Conservation (phyloP, 2,113 vertebrate genomes). For the Lamprotornis superbus region DNA sequence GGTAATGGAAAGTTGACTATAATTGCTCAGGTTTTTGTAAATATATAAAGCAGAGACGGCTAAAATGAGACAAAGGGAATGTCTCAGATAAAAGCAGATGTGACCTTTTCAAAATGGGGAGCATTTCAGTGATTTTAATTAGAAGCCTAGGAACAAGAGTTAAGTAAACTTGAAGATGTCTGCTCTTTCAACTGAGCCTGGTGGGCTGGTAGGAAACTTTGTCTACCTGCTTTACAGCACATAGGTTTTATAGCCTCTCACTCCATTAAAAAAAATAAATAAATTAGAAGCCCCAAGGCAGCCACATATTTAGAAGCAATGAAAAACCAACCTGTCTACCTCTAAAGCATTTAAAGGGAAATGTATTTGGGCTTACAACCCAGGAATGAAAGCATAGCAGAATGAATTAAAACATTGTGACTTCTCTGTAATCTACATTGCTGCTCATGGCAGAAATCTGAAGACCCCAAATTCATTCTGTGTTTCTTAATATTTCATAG, state of each 20-base stretch:
- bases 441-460: background rate
- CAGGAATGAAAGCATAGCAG: constrained; percentile 21
- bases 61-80: constrained; percentile 45
- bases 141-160: constrained; percentile 17
- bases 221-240: constrained; percentile 49
- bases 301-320: constrained; percentile 64
- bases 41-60: background rate
- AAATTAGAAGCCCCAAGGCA: constrained; percentile 71
- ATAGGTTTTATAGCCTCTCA: constrained; percentile 69
- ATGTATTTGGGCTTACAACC: constrained; percentile 14
- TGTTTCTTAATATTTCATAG: constrained; percentile 48
- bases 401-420: constrained; percentile 68
- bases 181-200: background rate
- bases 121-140: constrained; percentile 67
- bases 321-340: constrained; percentile 68
- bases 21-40: background rate
- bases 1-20: background rate
- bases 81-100: constrained; percentile 61
- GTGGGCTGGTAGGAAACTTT: constrained; percentile 12
- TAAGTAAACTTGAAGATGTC: constrained; percentile 21
- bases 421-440: constrained; percentile 38
- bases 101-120: constrained; percentile 57
- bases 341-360: constrained; percentile 59
- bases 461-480: constrained; percentile 30
- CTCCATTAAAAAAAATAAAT: constrained; percentile 74